Evolutionary conservation across 1,140 invertebrate genomes (phyloP).

Genomic region (Halesus radiatus): DNA sequence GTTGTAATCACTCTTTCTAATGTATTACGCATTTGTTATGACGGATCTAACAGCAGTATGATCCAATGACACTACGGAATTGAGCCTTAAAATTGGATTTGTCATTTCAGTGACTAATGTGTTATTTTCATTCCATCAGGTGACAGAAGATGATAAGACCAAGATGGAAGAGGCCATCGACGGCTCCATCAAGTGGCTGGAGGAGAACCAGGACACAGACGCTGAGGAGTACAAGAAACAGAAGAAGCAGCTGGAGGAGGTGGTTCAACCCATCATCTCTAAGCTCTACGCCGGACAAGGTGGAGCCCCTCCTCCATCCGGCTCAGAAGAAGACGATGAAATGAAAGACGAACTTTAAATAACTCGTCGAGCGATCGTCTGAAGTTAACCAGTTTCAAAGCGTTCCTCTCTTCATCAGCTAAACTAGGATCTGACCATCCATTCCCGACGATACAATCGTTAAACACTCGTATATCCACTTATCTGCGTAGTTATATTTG

Average conservation of each 20-base stretch:
- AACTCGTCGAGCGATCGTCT: neutral
- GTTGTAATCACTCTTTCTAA: no score
- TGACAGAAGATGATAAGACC: slow-evolving; percentile 91
- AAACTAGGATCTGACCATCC: no score
- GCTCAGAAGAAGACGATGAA: slow-evolving; percentile 84
- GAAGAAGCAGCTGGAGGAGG: slow-evolving; percentile 96
- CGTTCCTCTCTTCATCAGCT: no score
- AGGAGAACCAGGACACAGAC: slow-evolving; percentile 95
- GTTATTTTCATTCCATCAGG: slow-evolving; percentile 56
- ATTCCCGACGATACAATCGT: neutral
- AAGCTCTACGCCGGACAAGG: slow-evolving; percentile 94
- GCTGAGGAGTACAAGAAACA: slow-evolving; percentile 95
- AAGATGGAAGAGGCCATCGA: slow-evolving; percentile 97
- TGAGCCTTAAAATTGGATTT: no score
- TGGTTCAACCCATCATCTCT: slow-evolving; percentile 97
- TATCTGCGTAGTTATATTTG: slow-evolving; percentile 4
- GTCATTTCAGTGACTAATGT: no score
- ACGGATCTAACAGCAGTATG: no score
- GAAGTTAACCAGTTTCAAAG: slow-evolving; percentile 5
- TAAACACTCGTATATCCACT: neutral
- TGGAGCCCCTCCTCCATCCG: slow-evolving; percentile 79
- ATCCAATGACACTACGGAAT: no score
- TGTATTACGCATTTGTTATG: no score
- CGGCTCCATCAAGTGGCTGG: slow-evolving; percentile 98
- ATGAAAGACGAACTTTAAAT: slow-evolving; percentile 90